Evolutionary conservation across 2,797 vertebrate species (phyloP), one percentile per base, ranked within the genome.

Genomic region (Sebastolobus alascanus): DNA sequence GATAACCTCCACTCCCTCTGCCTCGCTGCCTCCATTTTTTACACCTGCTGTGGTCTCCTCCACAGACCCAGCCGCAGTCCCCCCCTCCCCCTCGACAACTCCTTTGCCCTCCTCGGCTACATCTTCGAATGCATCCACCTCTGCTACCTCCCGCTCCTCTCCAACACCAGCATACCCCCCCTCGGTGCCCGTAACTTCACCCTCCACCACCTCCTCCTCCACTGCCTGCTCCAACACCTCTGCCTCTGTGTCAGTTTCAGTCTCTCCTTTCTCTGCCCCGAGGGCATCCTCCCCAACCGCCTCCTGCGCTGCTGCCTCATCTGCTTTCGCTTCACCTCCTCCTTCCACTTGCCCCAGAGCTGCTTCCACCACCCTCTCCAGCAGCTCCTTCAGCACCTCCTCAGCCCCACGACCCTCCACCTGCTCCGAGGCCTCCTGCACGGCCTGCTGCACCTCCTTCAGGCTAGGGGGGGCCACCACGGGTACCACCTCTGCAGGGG

Each of bases 291-390:
- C 82, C 16, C 56, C 65, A 6, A 8, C 66, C 4, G 12, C 38
- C 65, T 84, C 73, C 52, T 81, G 84, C 33, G 75, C 74, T 35
- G 25, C 59, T n/a, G 54, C 65, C 8, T 73, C 84, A 58, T 86
- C 74, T 33, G 22, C 68, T 83, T 82, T 92, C 6, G 20, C 50
- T 71, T 87, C 92, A 10, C 67, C 75, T 37, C 76, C 85, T 69
- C 58, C 83, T 68, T 87, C 82, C 10, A 54, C 87, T 59, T 91
- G 92, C 43, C 89, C 91, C 55, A 91, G 54, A 66, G 89, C 79
- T 1, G 92, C 94, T 76, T 91, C 94, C 52, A 94, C 92, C 55
- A 93, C 94, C 75, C 91, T 94, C 84, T 95, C 94, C 85, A 95
- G 84, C 76, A 95, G 84, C 77, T 91, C 92, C 68, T 91, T 94